phyloP scores from a whole-genome alignment of 2,888 invertebrate species.

The Tethea ocularis region DNA sequence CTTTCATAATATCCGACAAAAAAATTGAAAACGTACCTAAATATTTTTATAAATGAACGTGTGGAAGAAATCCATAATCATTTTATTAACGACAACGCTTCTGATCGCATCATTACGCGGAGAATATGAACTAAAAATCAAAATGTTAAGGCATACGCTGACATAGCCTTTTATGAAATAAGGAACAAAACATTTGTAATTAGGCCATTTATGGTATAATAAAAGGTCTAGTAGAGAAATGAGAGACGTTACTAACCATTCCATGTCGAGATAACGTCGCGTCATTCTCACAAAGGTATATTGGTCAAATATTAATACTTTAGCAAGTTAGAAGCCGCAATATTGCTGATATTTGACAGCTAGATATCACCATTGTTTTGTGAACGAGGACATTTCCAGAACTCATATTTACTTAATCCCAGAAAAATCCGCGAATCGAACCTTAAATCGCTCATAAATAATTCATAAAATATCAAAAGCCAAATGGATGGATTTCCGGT shows the following conservation, averaged over 20 bases:
- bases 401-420: background rate
- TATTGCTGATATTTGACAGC: background rate
- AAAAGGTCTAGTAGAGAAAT: background rate
- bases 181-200: background rate
- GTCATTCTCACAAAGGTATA: background rate
- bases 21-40: too few species aligned
- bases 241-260: background rate
- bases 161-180: background rate
- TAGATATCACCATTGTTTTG: background rate
- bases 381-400: background rate
- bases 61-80: too few species aligned
- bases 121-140: too few species aligned
- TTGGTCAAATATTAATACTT: background rate
- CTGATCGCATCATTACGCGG: too few species aligned
- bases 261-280: background rate
- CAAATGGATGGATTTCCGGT: background rate
- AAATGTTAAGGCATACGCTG: too few species aligned
- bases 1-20: background rate
- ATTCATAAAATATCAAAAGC: conserved; percentile 4
- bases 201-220: background rate
- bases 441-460: background rate
- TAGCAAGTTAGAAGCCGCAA: too few species aligned
- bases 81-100: too few species aligned
- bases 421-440: background rate
- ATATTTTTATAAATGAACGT: too few species aligned